phyloP scores from a whole-genome alignment of 2,797 vertebrate genomes.

The Notoglanidium macrostoma region DNA sequence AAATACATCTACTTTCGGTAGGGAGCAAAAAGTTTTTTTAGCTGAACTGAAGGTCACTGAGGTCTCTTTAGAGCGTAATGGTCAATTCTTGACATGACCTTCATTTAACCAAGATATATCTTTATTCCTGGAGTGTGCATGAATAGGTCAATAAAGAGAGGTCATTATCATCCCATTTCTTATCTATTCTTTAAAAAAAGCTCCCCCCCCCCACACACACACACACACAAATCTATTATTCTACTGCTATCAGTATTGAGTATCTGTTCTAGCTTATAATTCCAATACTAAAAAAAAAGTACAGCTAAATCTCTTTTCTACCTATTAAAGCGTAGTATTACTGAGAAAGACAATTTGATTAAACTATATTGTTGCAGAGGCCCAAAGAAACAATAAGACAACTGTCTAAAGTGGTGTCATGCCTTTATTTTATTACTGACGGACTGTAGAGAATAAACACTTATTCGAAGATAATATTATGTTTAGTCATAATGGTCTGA shows the following conservation, averaged over 20 bases:
- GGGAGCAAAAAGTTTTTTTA: background rate
- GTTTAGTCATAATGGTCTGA: conserved; percentile 31
- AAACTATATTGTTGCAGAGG: background rate
- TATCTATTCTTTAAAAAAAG: background rate
- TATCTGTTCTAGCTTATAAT: background rate
- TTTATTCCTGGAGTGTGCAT: conserved; percentile 35
- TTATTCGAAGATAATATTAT: conserved; percentile 26
- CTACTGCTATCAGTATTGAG: conserved; percentile 13
- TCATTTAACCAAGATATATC: conserved; percentile 36
- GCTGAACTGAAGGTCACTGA: conserved; percentile 4
- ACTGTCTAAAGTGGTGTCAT: background rate
- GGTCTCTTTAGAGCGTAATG: background rate
- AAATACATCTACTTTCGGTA: conserved; percentile 4
- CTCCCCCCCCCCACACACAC: too few relatives aligned
- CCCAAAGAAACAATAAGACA: background rate
- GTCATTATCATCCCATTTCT: conserved; percentile 4
- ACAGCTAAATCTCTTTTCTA: conserved; percentile 14
- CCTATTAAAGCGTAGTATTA: background rate
- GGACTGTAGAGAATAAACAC: conserved; percentile 13
- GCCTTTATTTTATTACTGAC: background rate
- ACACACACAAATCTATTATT: conserved; percentile 12
- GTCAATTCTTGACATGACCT: conserved; percentile 4
- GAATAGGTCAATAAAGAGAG: conserved; percentile 28
- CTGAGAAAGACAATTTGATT: conserved; percentile 1
- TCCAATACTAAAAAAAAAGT: background rate